phyloP scores from a whole-genome alignment of 2,888 invertebrate species.

The Prosapia bicincta region DNA sequence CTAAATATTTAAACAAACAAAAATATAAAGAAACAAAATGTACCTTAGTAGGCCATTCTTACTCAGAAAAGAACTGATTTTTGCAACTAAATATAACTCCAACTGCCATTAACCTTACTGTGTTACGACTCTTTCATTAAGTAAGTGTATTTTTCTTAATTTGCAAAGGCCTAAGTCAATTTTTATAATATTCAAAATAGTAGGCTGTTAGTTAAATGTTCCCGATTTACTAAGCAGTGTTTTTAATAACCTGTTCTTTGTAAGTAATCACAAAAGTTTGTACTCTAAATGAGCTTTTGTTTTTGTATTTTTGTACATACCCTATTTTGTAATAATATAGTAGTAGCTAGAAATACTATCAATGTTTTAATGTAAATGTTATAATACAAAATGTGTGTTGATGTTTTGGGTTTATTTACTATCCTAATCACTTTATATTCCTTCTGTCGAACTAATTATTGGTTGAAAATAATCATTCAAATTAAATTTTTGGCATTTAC shows the following conservation, averaged over 20 bases:
- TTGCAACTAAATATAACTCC: too few relatives aligned
- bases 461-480: too few relatives aligned
- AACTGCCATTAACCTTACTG: neutral
- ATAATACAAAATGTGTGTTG: conserved; percentile 2
- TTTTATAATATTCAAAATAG: neutral
- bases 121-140: neutral
- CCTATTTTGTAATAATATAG: neutral
- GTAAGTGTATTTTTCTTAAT: neutral
- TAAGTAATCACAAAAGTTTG: neutral
- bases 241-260: neutral
- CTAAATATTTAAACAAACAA: too few relatives aligned
- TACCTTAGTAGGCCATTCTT: too few relatives aligned
- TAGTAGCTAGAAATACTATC: neutral
- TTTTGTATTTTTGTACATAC: conserved; percentile 1
- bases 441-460: too few relatives aligned
- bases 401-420: neutral
- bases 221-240: neutral
- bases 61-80: too few relatives aligned
- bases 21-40: too few relatives aligned
- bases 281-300: neutral
- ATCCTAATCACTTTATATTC: neutral
- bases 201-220: neutral
- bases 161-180: neutral
- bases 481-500: too few relatives aligned
- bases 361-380: neutral